phyloP scores from a whole-genome alignment of 2,888 invertebrate genomes.

The Dinocampus coccinellae region DNA sequence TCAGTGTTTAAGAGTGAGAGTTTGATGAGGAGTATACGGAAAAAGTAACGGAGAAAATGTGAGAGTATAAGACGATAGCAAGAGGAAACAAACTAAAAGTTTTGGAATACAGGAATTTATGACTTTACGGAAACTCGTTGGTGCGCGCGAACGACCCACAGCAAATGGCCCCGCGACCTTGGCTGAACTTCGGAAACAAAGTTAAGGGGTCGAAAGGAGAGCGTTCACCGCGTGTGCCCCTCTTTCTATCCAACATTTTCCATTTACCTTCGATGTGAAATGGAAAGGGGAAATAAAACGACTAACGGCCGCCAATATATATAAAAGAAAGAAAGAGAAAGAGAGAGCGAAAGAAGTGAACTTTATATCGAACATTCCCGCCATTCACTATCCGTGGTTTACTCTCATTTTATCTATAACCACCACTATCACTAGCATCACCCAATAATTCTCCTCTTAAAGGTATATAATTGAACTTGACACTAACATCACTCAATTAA shows the following conservation, averaged over 20 bases:
- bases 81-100: slow-evolving; percentile 27
- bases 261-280: slow-evolving; percentile 42
- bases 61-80: slow-evolving; percentile 15
- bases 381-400: slow-evolving; percentile 46
- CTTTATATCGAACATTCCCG: slow-evolving; percentile 56
- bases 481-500: background rate
- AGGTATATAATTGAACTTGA: background rate
- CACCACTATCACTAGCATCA: background rate
- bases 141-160: slow-evolving; percentile 39
- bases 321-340: too few species aligned
- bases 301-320: slow-evolving; percentile 44
- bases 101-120: slow-evolving; percentile 44
- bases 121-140: slow-evolving; percentile 47
- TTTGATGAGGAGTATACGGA: background rate
- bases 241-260: slow-evolving; percentile 30
- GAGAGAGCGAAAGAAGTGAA: slow-evolving; percentile 61
- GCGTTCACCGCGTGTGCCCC: slow-evolving; percentile 36
- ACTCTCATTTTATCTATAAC: background rate
- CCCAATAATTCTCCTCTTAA: background rate
- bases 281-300: slow-evolving; percentile 52
- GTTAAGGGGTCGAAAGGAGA: slow-evolving; percentile 57
- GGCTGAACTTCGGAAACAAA: slow-evolving; percentile 63
- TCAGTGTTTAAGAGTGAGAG: slow-evolving; percentile 36
- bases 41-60: slow-evolving; percentile 4
- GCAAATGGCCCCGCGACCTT: slow-evolving; percentile 45